Evolutionary conservation across 2,113 vertebrate species (phyloP).

Genomic region (Lasiurus cinereus): DNA sequence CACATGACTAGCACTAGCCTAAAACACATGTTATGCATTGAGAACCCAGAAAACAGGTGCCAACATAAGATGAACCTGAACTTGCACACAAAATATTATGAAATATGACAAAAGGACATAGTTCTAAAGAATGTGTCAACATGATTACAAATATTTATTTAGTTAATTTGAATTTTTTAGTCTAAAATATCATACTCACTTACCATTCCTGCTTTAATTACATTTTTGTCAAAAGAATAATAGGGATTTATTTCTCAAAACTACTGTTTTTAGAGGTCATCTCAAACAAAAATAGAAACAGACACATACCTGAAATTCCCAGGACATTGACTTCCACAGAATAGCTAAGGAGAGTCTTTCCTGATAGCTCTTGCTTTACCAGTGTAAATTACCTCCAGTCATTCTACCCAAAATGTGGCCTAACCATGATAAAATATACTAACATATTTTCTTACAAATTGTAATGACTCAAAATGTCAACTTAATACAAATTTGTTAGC

Average conservation of each 20-base stretch:
- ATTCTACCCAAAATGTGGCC: background rate
- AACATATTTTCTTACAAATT: background rate
- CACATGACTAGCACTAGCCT: constrained; percentile 73
- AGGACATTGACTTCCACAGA: background rate
- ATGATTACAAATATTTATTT: constrained; percentile 59
- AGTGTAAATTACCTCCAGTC: background rate
- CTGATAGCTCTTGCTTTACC: background rate
- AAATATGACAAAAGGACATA: constrained; percentile 25
- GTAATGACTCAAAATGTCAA: background rate
- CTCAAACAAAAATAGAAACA: constrained; percentile 11
- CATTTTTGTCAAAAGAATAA: background rate
- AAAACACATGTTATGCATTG: constrained; percentile 71
- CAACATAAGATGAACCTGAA: constrained; percentile 70
- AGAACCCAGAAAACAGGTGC: constrained; percentile 65
- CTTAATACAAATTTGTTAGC: background rate
- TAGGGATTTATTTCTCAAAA: constrained; percentile 13
- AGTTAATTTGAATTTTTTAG: constrained; percentile 28
- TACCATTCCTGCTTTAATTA: constrained; percentile 27
- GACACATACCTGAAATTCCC: background rate
- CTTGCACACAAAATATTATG: constrained; percentile 56
- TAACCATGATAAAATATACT: background rate
- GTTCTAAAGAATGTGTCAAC: constrained; percentile 43
- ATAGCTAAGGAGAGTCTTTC: background rate
- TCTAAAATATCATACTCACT: constrained; percentile 16
- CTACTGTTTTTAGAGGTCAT: background rate